Percentiles rank a stretch among this genome's conserved stretches.
Evolutionary conservation across 1,140 invertebrate genomes (phyloP).

Genomic region (Vollenhovia emeryi): DNA sequence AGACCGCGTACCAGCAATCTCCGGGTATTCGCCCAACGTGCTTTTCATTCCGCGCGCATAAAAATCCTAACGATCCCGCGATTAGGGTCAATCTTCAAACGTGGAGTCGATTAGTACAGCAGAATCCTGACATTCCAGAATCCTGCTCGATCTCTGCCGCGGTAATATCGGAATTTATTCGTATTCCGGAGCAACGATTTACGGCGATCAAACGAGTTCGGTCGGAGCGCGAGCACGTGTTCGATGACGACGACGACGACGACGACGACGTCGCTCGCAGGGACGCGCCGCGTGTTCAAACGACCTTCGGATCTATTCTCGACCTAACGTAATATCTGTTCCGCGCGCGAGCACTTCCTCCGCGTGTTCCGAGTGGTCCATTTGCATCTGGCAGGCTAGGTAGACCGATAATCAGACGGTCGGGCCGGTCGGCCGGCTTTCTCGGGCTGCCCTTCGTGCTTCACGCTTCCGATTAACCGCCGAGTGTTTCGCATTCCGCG

Average conservation of each 20-base stretch:
- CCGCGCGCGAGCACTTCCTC: conserved; percentile 36
- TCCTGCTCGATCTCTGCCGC: not conserved
- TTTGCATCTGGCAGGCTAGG: conserved; percentile 60
- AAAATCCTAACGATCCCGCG: not conserved
- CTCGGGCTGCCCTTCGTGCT: conserved; percentile 56
- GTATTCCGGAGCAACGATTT: not conserved
- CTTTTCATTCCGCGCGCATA: not conserved
- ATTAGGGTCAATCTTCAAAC: not conserved
- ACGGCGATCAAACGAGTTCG: conserved; percentile 9
- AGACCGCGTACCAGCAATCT: not conserved
- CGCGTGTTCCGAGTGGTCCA: conserved; percentile 39
- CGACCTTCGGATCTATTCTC: conserved; percentile 70
- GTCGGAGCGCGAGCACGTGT: not conserved
- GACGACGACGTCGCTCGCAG: conserved; percentile 7
- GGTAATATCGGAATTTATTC: conserved; percentile 3
- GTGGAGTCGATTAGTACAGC: not conserved
- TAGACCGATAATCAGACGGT: conserved; percentile 67
- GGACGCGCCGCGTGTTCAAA: conserved; percentile 47
- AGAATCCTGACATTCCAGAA: not conserved
- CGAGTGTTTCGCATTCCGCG: conserved; percentile 59
- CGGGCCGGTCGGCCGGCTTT: conserved; percentile 29
- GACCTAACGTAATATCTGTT: conserved; percentile 64
- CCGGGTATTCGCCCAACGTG: not conserved
- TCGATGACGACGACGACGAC: not conserved
- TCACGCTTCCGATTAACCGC: conserved; percentile 56